A percentile compares a stretch with the other conserved stretches of the same genome.
These are phyloP conservation scores for Pseudachorutes palmiensis DNA, from an alignment of 1,140 invertebrate genomes.

Conservation along the genomic window DNA sequence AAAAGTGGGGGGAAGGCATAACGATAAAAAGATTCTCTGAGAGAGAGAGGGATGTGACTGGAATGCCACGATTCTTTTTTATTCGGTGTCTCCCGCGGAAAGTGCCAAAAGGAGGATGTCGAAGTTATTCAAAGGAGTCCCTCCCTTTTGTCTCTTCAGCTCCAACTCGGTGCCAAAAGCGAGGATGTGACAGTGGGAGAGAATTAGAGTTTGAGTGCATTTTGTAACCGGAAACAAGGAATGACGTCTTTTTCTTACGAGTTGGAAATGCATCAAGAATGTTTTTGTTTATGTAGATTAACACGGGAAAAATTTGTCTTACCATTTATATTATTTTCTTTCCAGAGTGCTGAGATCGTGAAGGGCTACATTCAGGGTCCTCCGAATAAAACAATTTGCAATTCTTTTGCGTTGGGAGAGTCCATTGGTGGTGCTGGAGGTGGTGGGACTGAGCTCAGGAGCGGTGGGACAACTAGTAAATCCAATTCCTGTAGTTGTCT, in stretches of 20 bases:
- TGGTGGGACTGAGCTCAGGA: background rate
- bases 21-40: background rate
- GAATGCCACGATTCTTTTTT: too few relatives aligned
- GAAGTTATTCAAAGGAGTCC: background rate
- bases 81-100: too few relatives aligned
- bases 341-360: slow-evolving; percentile 29
- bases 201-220: background rate
- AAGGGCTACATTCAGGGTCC: slow-evolving; percentile 30
- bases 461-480: background rate
- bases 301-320: background rate
- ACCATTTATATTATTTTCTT: slow-evolving; percentile 5
- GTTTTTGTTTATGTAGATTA: slow-evolving; percentile 7
- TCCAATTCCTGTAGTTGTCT: slow-evolving; percentile 3
- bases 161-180: background rate
- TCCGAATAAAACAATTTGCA: slow-evolving; percentile 34
- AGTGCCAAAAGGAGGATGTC: background rate
- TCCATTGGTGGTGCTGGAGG: background rate
- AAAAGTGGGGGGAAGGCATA: background rate
- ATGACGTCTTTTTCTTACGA: background rate
- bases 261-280: slow-evolving; percentile 8
- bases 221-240: slow-evolving; percentile 2
- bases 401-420: slow-evolving; percentile 27
- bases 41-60: too few relatives aligned
- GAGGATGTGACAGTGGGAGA: background rate
- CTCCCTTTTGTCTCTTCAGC: too few relatives aligned